These are phyloP conservation scores for Osedax fenrisi DNA, from an alignment of 2,888 invertebrate species.

Conservation along the genomic window DNA sequence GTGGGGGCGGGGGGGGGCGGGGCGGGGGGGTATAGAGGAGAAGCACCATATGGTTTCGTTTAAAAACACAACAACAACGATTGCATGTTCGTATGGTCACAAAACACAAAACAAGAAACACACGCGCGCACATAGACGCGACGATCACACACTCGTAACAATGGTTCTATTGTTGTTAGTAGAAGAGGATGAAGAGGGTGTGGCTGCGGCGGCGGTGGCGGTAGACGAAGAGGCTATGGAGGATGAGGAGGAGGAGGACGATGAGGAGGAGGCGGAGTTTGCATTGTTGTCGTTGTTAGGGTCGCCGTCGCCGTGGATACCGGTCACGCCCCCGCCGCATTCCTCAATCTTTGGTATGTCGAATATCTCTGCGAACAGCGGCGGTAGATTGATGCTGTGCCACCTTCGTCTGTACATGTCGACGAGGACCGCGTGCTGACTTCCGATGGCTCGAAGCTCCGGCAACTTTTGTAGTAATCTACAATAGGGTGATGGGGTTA, in stretches of 20 bases:
- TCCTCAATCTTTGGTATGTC: slow-evolving; percentile 59
- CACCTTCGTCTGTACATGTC: slow-evolving; percentile 76
- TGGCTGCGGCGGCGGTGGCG: neutral
- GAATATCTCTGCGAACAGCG: slow-evolving; percentile 87
- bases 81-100: too few species aligned
- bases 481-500: neutral
- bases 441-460: slow-evolving; percentile 68
- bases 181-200: neutral
- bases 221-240: neutral
- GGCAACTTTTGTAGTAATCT: slow-evolving; percentile 58
- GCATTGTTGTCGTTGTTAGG: neutral
- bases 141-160: too few species aligned
- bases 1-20: too few species aligned
- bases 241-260: neutral
- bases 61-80: too few species aligned
- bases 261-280: neutral
- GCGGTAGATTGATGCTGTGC: slow-evolving; percentile 65
- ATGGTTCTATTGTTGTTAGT: neutral
- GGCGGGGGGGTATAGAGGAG: too few species aligned
- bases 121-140: too few species aligned
- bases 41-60: too few species aligned
- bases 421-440: slow-evolving; percentile 64
- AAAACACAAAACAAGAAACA: too few species aligned
- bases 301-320: neutral
- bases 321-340: too few species aligned